A percentile compares a stretch with the other conserved stretches of the same genome.
Conservation (phyloP, 2,797 vertebrate genomes). For the Ispidina picta region DNA sequence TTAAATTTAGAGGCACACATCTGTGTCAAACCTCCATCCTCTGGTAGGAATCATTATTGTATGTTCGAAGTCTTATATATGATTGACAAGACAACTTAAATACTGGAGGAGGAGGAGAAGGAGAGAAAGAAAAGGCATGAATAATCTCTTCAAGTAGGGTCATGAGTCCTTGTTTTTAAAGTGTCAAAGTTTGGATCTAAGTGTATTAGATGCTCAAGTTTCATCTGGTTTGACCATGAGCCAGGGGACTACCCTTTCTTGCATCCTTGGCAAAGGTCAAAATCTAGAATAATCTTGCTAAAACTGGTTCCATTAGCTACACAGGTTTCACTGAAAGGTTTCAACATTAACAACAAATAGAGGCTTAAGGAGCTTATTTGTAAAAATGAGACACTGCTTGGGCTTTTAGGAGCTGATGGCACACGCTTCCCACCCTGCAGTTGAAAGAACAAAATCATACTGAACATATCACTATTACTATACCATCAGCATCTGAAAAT, state of each 20-base stretch:
- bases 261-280: not conserved
- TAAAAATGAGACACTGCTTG: not conserved
- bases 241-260: not conserved
- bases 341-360: not conserved
- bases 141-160: not conserved
- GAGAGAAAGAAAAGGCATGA: not conserved
- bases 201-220: not conserved
- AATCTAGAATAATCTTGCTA: not conserved
- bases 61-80: not conserved
- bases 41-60: not conserved
- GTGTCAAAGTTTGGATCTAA: not conserved
- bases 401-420: not conserved
- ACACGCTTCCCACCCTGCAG: not conserved
- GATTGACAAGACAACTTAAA: slow-evolving; percentile 11
- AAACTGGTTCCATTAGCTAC: not conserved
- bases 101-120: not conserved
- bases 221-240: not conserved
- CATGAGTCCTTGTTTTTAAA: not conserved
- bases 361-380: not conserved
- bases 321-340: not conserved
- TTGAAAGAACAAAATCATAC: not conserved
- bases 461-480: not conserved
- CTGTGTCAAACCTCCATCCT: not conserved
- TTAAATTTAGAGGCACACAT: not conserved
- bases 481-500: not conserved